Evolutionary conservation across 2,888 invertebrate species (phyloP).

Genomic region (Diploptera punctata): DNA sequence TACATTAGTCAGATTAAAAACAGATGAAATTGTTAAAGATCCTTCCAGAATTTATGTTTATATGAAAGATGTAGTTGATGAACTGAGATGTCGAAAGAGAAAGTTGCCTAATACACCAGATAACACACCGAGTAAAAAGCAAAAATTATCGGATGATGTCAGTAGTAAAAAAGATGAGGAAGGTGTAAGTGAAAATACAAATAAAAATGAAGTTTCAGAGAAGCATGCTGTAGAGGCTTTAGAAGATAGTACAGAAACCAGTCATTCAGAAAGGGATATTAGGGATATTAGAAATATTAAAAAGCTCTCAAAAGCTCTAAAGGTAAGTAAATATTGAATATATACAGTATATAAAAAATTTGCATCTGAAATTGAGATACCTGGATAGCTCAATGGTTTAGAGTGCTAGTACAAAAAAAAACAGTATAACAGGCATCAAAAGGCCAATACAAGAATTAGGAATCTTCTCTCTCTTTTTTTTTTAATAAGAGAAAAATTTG

Average conservation of each 20-base stretch:
- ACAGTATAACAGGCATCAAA: no score
- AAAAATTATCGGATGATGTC: background rate
- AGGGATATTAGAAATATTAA: constrained; percentile 1
- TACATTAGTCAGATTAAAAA: background rate
- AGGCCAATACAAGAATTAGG: no score
- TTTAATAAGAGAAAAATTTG: no score
- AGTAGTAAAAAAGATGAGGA: background rate
- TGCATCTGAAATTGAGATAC: no score
- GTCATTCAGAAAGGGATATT: no score
- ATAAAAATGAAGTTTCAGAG: no score
- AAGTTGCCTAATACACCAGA: background rate
- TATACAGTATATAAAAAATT: no score
- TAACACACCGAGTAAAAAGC: background rate
- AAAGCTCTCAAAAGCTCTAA: background rate
- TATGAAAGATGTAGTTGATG: constrained; percentile 24
- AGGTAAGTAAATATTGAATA: constrained; percentile 1
- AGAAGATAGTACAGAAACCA: background rate
- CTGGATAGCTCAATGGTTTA: no score
- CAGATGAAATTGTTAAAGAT: background rate
- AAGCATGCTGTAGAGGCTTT: background rate
- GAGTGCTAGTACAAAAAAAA: no score
- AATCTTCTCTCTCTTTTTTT: no score
- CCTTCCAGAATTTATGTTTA: constrained; percentile 8
- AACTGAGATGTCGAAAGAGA: background rate
- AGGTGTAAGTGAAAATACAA: background rate